A percentile compares a stretch with the other conserved stretches of the same genome.
Evolutionary conservation across 2,888 invertebrate genomes (phyloP).

Genomic region (Venustoraphidia nigricollis): DNA sequence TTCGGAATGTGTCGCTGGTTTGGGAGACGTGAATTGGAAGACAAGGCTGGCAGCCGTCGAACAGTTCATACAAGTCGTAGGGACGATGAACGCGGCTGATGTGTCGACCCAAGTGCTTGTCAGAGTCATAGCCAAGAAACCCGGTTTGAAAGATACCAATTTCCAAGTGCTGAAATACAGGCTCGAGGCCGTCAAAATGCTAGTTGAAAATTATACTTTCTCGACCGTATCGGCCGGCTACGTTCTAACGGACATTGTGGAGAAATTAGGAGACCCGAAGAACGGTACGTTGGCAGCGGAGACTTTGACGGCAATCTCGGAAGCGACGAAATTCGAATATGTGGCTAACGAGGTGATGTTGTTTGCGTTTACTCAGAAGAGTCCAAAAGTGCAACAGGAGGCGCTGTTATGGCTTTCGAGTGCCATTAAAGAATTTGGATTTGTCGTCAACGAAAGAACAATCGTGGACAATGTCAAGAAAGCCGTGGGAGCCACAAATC

Average conservation of each 20-base stretch:
- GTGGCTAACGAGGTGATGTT: slow-evolving; percentile 55
- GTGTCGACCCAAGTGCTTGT: slow-evolving; percentile 62
- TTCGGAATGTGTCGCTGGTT: slow-evolving; percentile 42
- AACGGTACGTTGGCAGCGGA: slow-evolving; percentile 54
- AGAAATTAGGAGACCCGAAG: slow-evolving; percentile 73
- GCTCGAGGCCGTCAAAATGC: slow-evolving; percentile 59
- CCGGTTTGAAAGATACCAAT: slow-evolving; percentile 79
- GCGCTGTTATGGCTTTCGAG: slow-evolving; percentile 63
- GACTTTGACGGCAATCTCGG: slow-evolving; percentile 59
- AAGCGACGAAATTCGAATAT: slow-evolving; percentile 59
- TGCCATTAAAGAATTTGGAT: slow-evolving; percentile 76
- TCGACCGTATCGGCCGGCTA: slow-evolving; percentile 57
- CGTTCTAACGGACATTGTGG: slow-evolving; percentile 64
- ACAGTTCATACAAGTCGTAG: slow-evolving; percentile 44
- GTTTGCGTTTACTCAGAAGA: slow-evolving; percentile 72
- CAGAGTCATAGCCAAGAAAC: slow-evolving; percentile 61
- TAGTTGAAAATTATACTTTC: slow-evolving; percentile 61
- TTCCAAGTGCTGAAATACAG: slow-evolving; percentile 78
- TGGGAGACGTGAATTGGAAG: slow-evolving; percentile 77
- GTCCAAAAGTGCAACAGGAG: slow-evolving; percentile 82
- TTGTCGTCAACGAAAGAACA: slow-evolving; percentile 55
- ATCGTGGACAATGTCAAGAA: slow-evolving; percentile 68
- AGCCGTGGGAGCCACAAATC: slow-evolving; percentile 71
- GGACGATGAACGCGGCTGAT: slow-evolving; percentile 42
- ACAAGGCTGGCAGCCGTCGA: slow-evolving; percentile 60